Conservation (phyloP, 2,797 vertebrate genomes). For the Neosalanx taihuensis region DNA sequence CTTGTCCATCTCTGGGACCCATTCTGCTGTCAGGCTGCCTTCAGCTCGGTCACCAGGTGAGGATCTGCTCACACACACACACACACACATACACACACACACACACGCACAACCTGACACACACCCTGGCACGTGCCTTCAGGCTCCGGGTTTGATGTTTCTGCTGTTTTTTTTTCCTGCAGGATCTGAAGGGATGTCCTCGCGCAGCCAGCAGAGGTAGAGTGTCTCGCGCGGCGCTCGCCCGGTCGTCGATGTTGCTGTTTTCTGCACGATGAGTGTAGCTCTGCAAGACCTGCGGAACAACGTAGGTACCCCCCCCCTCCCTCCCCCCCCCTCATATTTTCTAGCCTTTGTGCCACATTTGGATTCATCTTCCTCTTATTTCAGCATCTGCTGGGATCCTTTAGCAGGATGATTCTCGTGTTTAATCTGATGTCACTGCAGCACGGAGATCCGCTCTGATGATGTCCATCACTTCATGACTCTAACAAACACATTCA, state of each 20-base stretch:
- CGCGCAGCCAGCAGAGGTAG: constrained; percentile 62
- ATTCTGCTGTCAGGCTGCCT: background rate
- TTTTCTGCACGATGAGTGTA: constrained; percentile 85
- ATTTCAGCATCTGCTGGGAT: background rate
- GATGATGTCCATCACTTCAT: background rate
- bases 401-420: background rate
- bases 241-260: constrained; percentile 51
- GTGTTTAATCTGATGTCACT: background rate
- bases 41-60: constrained; percentile 1
- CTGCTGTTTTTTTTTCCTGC: constrained; percentile 14
- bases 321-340: too few species aligned
- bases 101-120: too few species aligned
- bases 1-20: background rate
- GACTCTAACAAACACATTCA: background rate
- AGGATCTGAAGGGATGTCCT: constrained; percentile 44
- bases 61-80: too few species aligned
- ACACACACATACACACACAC: too few species aligned
- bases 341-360: too few species aligned
- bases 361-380: background rate
- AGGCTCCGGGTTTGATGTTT: constrained; percentile 10
- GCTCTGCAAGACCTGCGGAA: constrained; percentile 92
- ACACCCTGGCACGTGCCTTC: background rate
- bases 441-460: constrained; percentile 22
- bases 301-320: constrained; percentile 70
- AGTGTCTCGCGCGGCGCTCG: constrained; percentile 36